Base-by-base conservation (phyloP, 2,113 vertebrate genomes). In the Lipotes vexillifer region DNA sequence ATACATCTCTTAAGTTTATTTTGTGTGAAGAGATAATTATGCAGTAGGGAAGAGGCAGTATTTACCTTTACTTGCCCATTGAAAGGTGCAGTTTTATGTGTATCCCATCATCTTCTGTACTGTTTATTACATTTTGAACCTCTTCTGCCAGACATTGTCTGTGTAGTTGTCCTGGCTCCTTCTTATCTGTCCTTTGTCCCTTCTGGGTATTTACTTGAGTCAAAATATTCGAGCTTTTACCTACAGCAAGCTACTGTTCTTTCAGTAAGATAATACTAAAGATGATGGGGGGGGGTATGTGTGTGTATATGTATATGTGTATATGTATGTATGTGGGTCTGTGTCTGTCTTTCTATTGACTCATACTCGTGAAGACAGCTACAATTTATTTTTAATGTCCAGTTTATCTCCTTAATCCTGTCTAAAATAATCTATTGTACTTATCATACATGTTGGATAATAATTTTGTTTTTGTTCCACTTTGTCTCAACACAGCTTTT, bases 101-200 rank as follows among this genome's bases (percentile, higher is more conserved):
- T n/a, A 65, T 94, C 66, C 1, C 46, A 1, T 59, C 59, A 65
- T 89, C 41, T 55, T 93, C 36, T 87, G 3, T 85, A 8, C 20
- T 93, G 11, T 55, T 97, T 10, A 80, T 88, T 95, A 72, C 36
- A 57, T 63, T 93, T 96, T 95, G 74, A 97, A 81, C 8, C 6
- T 91, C 44, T 96, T 89, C 49, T 92, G 74, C 8, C 63, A 75
- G 23, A n/a, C 20, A 23, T 59, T 74, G 57, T 86, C 13, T 93
- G 8, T 94, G 4, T 84, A 49, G 17, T 92, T 89, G 46, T 77
- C 92, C 57, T 83, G 57, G 36, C 72, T 59, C 31, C 27, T 97
- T 89, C 44, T 38, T 93, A 36, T 8, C 59, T 86, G 14, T 52
- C 33, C 20, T 81, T 94, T 4, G 52, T 86, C n/a, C 13, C 8